phyloP scores from a whole-genome alignment of 2,797 vertebrate species.

The Alosa sapidissima region DNA sequence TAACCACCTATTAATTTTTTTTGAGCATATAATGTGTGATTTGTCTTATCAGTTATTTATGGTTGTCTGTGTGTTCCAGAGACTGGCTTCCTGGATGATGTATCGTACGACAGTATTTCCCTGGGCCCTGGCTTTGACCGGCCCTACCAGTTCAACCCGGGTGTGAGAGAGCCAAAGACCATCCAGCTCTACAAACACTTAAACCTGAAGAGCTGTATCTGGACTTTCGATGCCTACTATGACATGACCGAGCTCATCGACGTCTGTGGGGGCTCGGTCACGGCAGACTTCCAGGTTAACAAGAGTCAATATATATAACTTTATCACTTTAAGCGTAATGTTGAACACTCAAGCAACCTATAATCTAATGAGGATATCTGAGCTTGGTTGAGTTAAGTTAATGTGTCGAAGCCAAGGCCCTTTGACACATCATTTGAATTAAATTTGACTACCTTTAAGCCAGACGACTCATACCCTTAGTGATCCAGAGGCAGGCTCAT shows the following conservation, averaged over 20 bases:
- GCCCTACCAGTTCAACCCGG: slow-evolving; percentile 90
- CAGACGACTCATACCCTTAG: not conserved
- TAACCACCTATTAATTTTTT: not conserved
- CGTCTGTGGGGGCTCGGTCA: slow-evolving; percentile 92
- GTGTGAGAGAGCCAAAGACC: slow-evolving; percentile 83
- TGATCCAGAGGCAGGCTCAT: not conserved
- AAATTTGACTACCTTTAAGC: not conserved
- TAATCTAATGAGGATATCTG: not conserved
- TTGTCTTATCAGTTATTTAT: not conserved
- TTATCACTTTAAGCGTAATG: not conserved
- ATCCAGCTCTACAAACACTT: slow-evolving; percentile 95
- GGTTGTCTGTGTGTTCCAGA: slow-evolving; percentile 69
- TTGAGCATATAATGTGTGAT: not conserved
- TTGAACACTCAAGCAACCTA: not conserved
- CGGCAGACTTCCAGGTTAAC: slow-evolving; percentile 93
- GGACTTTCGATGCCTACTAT: slow-evolving; percentile 96
- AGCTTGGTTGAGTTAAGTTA: not conserved
- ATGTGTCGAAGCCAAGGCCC: not conserved
- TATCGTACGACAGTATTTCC: slow-evolving; percentile 77
- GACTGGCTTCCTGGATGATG: slow-evolving; percentile 87
- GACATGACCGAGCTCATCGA: slow-evolving; percentile 98
- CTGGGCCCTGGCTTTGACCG: slow-evolving; percentile 92
- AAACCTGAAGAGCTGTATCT: slow-evolving; percentile 98
- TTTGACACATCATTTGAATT: not conserved
- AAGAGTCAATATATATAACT: not conserved